Conservation (phyloP, 2,113 vertebrate species). For the Hippopotamus amphibius region DNA sequence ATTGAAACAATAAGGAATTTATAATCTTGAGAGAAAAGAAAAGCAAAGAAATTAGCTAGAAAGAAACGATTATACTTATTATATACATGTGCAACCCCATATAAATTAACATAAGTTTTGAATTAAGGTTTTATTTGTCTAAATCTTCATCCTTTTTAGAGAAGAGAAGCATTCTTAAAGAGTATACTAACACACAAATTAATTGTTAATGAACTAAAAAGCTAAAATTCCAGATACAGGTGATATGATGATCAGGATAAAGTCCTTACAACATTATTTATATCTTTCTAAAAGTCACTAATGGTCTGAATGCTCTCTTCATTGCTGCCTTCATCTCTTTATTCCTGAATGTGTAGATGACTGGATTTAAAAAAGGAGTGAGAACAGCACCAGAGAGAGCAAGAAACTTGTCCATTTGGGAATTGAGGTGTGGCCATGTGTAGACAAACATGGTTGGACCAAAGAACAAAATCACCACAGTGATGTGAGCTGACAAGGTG, state of each 20-base stretch:
- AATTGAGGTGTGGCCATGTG: constrained; percentile 42
- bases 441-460: constrained; percentile 67
- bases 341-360: too few relatives aligned
- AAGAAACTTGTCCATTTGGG: constrained; percentile 23
- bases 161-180: background rate
- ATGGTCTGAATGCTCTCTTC: background rate
- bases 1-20: background rate
- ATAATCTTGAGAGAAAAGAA: background rate
- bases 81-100: background rate
- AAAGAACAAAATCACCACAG: constrained; percentile 71
- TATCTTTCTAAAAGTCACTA: constrained; percentile 45
- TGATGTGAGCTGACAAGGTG: constrained; percentile 72
- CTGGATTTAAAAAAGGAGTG: too few relatives aligned
- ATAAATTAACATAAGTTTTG: background rate
- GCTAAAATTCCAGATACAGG: background rate
- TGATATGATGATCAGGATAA: background rate
- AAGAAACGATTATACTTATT: background rate
- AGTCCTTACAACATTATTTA: background rate
- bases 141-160: background rate
- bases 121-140: background rate
- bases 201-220: background rate
- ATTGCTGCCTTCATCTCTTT: too few relatives aligned
- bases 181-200: background rate
- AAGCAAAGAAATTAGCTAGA: background rate
- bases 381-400: too few relatives aligned